These are phyloP conservation scores for Oreotrochilus melanogaster DNA, from an alignment of 2,113 vertebrate species.

Conservation along the genomic window DNA sequence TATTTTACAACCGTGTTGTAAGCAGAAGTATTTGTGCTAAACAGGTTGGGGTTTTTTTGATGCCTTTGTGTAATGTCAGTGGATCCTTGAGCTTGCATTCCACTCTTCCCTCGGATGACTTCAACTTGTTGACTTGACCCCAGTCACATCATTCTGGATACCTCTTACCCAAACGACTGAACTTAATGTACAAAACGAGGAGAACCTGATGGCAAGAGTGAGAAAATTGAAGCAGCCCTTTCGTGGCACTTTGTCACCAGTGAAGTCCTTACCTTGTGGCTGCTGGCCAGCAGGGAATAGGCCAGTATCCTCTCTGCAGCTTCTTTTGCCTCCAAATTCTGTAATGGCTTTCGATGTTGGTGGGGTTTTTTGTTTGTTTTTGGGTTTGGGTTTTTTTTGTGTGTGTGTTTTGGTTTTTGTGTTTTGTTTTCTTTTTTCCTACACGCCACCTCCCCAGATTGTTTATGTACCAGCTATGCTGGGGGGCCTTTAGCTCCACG, in stretches of 20 bases:
- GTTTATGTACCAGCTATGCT: not conserved
- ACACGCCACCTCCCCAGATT: not conserved
- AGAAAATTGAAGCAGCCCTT: not conserved
- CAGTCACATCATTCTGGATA: not conserved
- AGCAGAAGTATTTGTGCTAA: not conserved
- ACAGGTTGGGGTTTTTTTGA: not conserved
- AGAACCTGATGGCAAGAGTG: not conserved
- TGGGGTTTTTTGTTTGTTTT: not conserved
- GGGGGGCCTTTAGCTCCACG: not conserved
- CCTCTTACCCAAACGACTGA: not conserved
- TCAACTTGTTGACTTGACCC: not conserved
- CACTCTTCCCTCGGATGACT: rapidly evolving
- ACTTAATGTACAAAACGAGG: not conserved
- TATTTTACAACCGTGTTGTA: not conserved
- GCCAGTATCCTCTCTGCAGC: not conserved
- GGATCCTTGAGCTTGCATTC: not conserved
- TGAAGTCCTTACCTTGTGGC: not conserved
- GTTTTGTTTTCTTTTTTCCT: not conserved
- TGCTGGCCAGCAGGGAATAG: not conserved
- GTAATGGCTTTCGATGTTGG: not conserved
- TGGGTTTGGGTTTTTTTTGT: not conserved
- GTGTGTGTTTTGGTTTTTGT: rapidly evolving
- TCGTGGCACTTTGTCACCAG: rapidly evolving
- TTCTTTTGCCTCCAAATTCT: not conserved
- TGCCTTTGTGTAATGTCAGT: not conserved